Conservation (phyloP, 2,888 invertebrate genomes). For the Frankliniella intonsa region DNA sequence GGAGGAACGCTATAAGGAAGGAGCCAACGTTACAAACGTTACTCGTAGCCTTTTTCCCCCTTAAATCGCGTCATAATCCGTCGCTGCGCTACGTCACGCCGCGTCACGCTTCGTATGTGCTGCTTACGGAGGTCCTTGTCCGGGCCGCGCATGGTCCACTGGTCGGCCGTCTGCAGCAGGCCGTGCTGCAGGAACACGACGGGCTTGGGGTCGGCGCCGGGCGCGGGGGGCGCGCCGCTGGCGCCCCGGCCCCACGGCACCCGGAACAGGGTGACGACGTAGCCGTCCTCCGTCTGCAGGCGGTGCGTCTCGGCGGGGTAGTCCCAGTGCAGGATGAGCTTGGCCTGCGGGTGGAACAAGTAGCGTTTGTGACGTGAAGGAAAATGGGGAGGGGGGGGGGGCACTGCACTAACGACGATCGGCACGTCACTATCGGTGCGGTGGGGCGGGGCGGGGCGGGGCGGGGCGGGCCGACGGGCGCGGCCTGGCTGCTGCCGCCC, state of each 20-base stretch:
- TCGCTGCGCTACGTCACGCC: too few relatives aligned
- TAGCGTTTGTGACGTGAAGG: too few relatives aligned
- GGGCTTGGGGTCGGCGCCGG: constrained; percentile 40
- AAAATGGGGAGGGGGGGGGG: too few relatives aligned
- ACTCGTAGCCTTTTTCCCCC: too few relatives aligned
- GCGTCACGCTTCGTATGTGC: background rate
- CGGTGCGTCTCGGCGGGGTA: constrained; percentile 53
- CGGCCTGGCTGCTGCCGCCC: background rate
- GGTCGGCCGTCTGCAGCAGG: constrained; percentile 44
- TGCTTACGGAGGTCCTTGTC: background rate
- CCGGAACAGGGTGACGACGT: constrained; percentile 57
- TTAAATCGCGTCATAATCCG: too few relatives aligned
- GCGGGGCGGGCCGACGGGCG: background rate
- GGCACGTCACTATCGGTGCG: too few relatives aligned
- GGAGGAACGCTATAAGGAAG: background rate
- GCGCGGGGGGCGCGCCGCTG: background rate
- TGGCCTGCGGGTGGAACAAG: constrained; percentile 45
- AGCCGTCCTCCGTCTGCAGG: constrained; percentile 56
- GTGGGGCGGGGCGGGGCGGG: background rate
- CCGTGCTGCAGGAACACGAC: constrained; percentile 52
- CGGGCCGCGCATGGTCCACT: background rate
- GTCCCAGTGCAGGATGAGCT: constrained; percentile 49
- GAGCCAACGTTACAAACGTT: background rate
- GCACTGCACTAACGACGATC: too few relatives aligned
- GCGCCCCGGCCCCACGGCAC: constrained; percentile 51